Conservation (phyloP, 2,888 invertebrate species). For the Andricus curvator region DNA sequence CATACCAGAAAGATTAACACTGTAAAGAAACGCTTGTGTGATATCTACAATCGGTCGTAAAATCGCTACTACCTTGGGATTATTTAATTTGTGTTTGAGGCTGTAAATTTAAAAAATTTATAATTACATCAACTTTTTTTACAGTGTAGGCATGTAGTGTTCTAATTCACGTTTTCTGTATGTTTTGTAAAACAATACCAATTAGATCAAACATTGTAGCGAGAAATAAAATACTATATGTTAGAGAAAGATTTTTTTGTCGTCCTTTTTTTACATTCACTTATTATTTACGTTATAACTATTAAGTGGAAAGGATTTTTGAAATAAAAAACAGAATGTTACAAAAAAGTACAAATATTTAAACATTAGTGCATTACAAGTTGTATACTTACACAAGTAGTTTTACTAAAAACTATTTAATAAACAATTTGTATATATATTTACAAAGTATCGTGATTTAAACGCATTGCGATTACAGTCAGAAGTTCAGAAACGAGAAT, state of each 20-base stretch:
- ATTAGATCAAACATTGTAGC: slow-evolving; percentile 3
- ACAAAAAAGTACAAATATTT: slow-evolving; percentile 72
- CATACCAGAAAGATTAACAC: background rate
- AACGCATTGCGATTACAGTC: slow-evolving; percentile 4
- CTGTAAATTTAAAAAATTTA: no score
- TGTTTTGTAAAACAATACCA: background rate
- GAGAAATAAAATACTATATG: slow-evolving; percentile 3
- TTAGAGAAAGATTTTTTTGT: background rate
- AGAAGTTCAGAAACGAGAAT: background rate
- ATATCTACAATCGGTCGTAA: background rate
- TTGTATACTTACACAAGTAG: slow-evolving; percentile 63
- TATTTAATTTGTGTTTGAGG: no score
- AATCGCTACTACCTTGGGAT: no score
- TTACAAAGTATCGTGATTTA: slow-evolving; percentile 48
- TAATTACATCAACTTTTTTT: no score
- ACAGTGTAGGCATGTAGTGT: background rate
- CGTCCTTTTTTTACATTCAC: background rate
- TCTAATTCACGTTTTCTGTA: background rate
- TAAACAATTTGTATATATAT: slow-evolving; percentile 45
- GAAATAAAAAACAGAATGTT: slow-evolving; percentile 59
- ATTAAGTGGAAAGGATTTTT: slow-evolving; percentile 43
- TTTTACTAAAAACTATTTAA: slow-evolving; percentile 44
- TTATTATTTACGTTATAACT: background rate
- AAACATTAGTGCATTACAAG: slow-evolving; percentile 69
- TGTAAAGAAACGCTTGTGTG: background rate